phyloP scores from a whole-genome alignment of 2,797 vertebrate genomes.

The Periparus ater region DNA sequence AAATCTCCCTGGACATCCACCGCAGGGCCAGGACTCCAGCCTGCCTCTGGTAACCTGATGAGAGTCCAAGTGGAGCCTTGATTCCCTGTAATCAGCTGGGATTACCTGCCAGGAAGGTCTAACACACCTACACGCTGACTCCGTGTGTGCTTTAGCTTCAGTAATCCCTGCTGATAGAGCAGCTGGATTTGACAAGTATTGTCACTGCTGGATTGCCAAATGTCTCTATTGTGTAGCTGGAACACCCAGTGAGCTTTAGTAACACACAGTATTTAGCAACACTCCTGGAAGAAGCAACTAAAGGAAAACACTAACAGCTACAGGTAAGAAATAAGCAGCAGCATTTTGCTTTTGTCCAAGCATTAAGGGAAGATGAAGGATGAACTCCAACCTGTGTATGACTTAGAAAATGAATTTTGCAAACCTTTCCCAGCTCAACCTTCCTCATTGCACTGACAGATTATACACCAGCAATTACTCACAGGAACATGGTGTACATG shows the following conservation, averaged over 20 bases:
- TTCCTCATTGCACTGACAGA: not conserved
- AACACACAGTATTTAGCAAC: not conserved
- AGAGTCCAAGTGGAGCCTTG: not conserved
- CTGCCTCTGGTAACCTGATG: not conserved
- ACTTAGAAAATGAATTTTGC: not conserved
- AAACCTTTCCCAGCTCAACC: not conserved
- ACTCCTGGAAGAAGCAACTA: not conserved
- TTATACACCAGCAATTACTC: not conserved
- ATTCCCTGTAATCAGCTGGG: not conserved
- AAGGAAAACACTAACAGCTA: not conserved
- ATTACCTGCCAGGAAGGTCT: not conserved
- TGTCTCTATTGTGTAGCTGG: not conserved
- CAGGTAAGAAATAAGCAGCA: not conserved
- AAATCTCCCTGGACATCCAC: not conserved
- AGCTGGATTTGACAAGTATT: not conserved
- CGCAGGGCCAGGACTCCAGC: not conserved
- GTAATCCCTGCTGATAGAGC: not conserved
- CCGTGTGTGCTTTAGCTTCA: fast-evolving
- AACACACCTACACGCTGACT: not conserved
- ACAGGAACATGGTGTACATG: not conserved
- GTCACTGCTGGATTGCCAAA: not conserved
- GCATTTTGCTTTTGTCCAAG: not conserved
- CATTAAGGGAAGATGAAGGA: not conserved
- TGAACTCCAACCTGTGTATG: not conserved
- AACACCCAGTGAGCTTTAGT: not conserved